phyloP scores from a whole-genome alignment of 2,888 invertebrate genomes.

The Geophilus truncorum region DNA sequence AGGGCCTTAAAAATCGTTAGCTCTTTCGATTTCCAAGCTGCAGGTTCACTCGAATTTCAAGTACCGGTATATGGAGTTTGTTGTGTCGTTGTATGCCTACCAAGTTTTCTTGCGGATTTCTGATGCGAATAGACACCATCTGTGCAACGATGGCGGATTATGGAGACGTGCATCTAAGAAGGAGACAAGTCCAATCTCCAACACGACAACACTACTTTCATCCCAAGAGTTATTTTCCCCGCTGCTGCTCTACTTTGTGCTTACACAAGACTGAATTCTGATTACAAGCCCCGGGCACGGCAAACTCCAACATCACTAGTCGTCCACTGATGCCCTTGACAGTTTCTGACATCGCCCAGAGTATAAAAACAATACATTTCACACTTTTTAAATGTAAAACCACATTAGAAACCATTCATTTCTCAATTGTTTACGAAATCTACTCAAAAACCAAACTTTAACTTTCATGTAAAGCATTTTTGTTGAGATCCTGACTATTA shows the following conservation, averaged over 20 bases:
- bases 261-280: slow-evolving; percentile 25
- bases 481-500: neutral
- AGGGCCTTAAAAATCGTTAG: neutral
- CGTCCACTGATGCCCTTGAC: neutral
- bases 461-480: neutral
- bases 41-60: neutral
- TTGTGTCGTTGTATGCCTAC: neutral
- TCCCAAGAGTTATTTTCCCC: slow-evolving; percentile 20
- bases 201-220: slow-evolving; percentile 20
- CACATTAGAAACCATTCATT: no score
- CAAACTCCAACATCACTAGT: slow-evolving; percentile 7
- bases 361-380: neutral
- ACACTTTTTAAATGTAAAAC: neutral
- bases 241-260: slow-evolving; percentile 17
- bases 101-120: neutral
- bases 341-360: no score
- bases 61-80: neutral
- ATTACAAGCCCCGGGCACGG: slow-evolving; percentile 2
- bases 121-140: slow-evolving; percentile 27
- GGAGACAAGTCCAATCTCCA: slow-evolving; percentile 27
- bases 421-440: no score
- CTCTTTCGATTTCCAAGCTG: slow-evolving; percentile 4
- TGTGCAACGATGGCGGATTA: slow-evolving; percentile 21
- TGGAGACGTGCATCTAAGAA: slow-evolving; percentile 10
- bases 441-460: no score